These are phyloP conservation scores for Rhinolophus sinicus DNA, from an alignment of 2,113 vertebrate species.

Conservation along the genomic window DNA sequence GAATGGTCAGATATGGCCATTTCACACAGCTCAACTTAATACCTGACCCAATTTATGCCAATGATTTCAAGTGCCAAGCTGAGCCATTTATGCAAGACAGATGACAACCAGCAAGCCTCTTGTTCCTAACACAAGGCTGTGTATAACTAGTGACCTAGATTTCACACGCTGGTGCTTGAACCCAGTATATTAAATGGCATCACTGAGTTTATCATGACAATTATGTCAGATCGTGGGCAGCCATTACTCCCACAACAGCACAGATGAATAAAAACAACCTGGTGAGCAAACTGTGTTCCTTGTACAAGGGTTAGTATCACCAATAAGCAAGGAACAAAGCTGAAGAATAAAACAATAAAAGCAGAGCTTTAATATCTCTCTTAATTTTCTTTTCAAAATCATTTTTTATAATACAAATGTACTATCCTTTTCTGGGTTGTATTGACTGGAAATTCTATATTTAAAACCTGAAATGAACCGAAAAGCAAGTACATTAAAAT, in stretches of 20 bases:
- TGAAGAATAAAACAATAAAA: not conserved
- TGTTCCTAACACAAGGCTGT: constrained; percentile 46
- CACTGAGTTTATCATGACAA: constrained; percentile 31
- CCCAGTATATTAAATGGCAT: not conserved
- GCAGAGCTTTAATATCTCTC: not conserved
- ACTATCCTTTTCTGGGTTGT: not conserved
- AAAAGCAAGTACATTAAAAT: constrained; percentile 16
- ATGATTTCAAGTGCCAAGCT: constrained; percentile 51
- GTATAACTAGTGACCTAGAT: constrained; percentile 62
- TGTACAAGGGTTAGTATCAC: not conserved
- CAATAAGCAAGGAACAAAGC: not conserved
- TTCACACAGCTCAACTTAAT: not conserved
- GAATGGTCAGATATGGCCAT: not conserved
- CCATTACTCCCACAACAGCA: not conserved
- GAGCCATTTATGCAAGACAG: not conserved
- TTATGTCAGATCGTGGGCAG: constrained; percentile 9
- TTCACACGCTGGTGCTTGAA: constrained; percentile 49
- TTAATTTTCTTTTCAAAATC: constrained; percentile 33
- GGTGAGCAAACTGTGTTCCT: not conserved
- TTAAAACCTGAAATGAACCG: constrained; percentile 12
- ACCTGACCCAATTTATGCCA: constrained; percentile 59
- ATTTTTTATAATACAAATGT: not conserved
- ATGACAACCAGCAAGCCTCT: constrained; percentile 55
- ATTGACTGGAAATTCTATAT: not conserved
- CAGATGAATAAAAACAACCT: not conserved